phyloP scores from a whole-genome alignment of 2,113 vertebrate genomes.

The Carollia perspicillata region DNA sequence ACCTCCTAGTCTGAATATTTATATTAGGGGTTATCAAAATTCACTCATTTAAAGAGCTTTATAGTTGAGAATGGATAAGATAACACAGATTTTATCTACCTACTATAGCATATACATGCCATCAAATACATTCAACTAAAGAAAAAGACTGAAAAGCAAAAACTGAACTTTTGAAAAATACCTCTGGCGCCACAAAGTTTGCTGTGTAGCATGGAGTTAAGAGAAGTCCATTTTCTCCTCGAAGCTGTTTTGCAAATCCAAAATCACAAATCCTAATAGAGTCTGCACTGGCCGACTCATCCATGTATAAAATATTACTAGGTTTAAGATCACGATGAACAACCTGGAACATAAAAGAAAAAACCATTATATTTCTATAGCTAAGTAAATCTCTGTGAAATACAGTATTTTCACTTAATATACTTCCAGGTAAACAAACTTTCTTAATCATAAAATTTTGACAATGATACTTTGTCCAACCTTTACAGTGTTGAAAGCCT shows the following conservation, averaged over 20 bases:
- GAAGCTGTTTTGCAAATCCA: constrained; percentile 96
- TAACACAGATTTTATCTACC: neutral
- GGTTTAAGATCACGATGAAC: constrained; percentile 98
- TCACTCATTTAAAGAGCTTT: constrained; percentile 23
- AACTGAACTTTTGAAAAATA: constrained; percentile 71
- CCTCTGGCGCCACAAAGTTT: constrained; percentile 98
- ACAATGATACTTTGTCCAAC: constrained; percentile 4
- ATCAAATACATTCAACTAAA: constrained; percentile 25
- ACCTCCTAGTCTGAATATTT: constrained; percentile 1
- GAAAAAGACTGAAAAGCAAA: constrained; percentile 42
- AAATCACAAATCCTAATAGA: constrained; percentile 99
- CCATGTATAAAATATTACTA: constrained; percentile 98
- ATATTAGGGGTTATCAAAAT: constrained; percentile 5
- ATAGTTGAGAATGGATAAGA: neutral
- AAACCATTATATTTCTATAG: neutral
- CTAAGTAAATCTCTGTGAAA: neutral
- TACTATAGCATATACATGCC: neutral
- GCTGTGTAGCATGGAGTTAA: constrained; percentile 97
- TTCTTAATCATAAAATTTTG: neutral
- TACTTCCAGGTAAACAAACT: neutral
- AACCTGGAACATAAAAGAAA: constrained; percentile 83
- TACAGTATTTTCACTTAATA: neutral
- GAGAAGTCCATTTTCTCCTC: constrained; percentile 95
- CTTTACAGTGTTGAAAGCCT: neutral
- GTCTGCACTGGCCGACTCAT: constrained; percentile 95